Evolutionary conservation across 2,113 vertebrate genomes (phyloP), one percentile per base, ranked within the genome.

Genomic region (Petroica traversi): DNA sequence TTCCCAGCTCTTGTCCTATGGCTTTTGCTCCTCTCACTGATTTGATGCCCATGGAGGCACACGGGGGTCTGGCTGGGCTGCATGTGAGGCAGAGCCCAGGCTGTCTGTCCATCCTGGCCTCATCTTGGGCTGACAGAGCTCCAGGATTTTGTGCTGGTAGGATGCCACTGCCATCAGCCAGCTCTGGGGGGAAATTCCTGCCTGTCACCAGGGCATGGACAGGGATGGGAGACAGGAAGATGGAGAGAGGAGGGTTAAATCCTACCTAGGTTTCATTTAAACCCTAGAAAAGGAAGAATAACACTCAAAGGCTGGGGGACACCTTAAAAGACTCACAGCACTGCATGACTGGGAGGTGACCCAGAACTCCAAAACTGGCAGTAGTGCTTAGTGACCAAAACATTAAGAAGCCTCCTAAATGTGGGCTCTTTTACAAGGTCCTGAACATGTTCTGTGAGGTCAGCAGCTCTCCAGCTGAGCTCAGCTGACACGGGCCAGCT

Each of bases 121-220:
- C 1, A 0, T 18, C 40, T 40, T 0, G 0, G 64, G 38, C 1
- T 48, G 62, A 59, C 36, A 29, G 59, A 55, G 43, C 69, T 57
- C 36, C 31, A 88, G 79, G 59, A 22, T 38, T 48, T 48, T 10
- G 74, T 48, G 68, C 52, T 5, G 11, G 22, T 77, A 54, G 63
- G 34, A 57, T 3, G 6, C 48, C 76, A 52, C 84, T 46, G 54
- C 31, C 46, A 62, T 15, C 49, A 80, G 72, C 9, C 61, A 66
- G 57, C 13, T 61, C 73, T 24, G 40, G 14, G 8, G 28, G 14
- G 5, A 59, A 87, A 25, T 28, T 80, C 77, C 85, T 51, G 43
- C 29, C 28, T 67, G 79, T 33, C 45, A 46, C 33, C 48, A 61
- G 45, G 36, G 19, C 19, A 40, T 3, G 14, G 48, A 52, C 15